Evolutionary conservation across 2,113 vertebrate genomes (phyloP), one percentile per base, ranked within the genome.

Genomic region (Gymnogyps californianus): DNA sequence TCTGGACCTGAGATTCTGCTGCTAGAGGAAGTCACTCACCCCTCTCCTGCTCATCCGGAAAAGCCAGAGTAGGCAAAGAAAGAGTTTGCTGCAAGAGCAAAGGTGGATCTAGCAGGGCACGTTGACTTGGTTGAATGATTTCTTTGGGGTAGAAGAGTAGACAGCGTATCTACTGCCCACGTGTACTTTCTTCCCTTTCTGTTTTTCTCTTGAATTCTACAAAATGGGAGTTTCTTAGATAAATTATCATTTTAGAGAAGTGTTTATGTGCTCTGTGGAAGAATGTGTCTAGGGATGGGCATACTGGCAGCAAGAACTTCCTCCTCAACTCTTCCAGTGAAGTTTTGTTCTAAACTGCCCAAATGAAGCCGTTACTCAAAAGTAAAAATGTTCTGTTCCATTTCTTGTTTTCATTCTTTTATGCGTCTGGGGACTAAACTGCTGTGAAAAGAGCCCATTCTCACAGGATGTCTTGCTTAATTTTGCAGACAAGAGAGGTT

Each of bases 351-450:
- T 91, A 44, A 88, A 51, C 71, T 83, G 64, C 89, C 93, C 84
- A 81, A 80, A 88, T 65, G 82, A 86, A 96, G 55, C 85, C 64
- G 59, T 95, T 96, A 96, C 80, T 96, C 91, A 93, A 94, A 96
- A 97, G 82, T 88, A 74, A 79, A 95, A 96, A 97, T 94, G 96
- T 93, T 96, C 89, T 91, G 82, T 97, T 96, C 87, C 51, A 51
- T 84, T 93, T 91, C 89, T 96, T 97, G 91, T 96, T 94, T 96
- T 96, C 96, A 94, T 97, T 96, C 94, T 92, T 97, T 81, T 36
- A 32, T 83, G 82, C 2, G 16, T 94, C 96, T 95, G 59, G 94
- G 96, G 91, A 96, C 82, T 91, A 86, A 91, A 93, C 55, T 95
- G 83, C 91, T 94, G 24, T 93, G 91, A 95, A 96, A 94, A 94